phyloP scores from a whole-genome alignment of 2,797 vertebrate species.

The Onychomys torridus region DNA sequence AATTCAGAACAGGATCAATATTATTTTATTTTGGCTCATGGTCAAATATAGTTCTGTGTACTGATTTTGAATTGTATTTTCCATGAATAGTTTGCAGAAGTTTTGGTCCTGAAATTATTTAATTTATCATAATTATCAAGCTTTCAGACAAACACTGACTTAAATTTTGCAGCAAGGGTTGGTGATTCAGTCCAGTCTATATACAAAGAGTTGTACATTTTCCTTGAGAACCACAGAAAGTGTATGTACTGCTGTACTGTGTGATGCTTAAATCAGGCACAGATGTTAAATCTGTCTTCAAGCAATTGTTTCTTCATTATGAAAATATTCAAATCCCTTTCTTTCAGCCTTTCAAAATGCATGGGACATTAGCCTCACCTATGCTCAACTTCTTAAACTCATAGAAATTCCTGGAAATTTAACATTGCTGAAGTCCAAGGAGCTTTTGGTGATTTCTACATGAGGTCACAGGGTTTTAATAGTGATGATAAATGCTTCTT shows the following conservation, averaged over 20 bases:
- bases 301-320: not conserved
- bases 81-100: not conserved
- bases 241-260: not conserved
- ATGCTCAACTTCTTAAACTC: not conserved
- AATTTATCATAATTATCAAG: conserved; percentile 10
- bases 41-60: not conserved
- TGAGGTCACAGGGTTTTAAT: not conserved
- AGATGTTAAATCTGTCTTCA: not conserved
- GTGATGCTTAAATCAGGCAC: not conserved
- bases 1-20: not conserved
- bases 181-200: not conserved
- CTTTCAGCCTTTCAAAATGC: not conserved
- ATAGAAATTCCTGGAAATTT: not conserved
- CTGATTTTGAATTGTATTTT: conserved; percentile 14
- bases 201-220: not conserved
- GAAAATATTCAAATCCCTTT: not conserved
- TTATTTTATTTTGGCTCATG: not conserved
- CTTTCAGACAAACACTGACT: not conserved
- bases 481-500: not conserved
- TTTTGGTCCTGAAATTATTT: not conserved
- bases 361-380: not conserved
- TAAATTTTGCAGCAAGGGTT: not conserved
- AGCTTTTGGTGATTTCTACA: not conserved
- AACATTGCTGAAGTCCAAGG: not conserved
- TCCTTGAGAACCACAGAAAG: not conserved